Evolutionary conservation across 2,888 invertebrate genomes (phyloP).

Genomic region (Listrodromus nycthemerus): DNA sequence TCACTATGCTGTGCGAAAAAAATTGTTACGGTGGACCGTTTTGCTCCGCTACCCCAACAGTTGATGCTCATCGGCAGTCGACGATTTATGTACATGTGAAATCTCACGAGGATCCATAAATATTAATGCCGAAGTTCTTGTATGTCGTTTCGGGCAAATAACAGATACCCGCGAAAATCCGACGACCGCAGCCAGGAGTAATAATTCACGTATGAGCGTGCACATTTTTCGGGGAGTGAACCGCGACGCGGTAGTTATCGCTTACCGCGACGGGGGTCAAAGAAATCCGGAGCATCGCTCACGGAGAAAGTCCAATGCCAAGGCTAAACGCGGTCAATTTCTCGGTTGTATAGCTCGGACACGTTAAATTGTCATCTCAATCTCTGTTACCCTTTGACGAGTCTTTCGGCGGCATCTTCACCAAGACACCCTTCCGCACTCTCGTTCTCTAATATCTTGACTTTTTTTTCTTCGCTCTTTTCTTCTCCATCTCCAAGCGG

Average conservation of each 20-base stretch:
- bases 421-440: slow-evolving; percentile 14
- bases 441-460: slow-evolving; percentile 22
- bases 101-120: slow-evolving; percentile 38
- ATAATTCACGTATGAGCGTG: slow-evolving; percentile 7
- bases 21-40: neutral
- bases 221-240: slow-evolving; percentile 59
- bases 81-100: slow-evolving; percentile 34
- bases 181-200: neutral
- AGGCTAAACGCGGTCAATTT: slow-evolving; percentile 79
- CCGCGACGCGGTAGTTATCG: slow-evolving; percentile 27
- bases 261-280: slow-evolving; percentile 57
- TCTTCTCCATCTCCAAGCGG: neutral
- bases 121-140: slow-evolving; percentile 27
- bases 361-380: slow-evolving; percentile 57
- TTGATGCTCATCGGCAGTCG: neutral
- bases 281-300: slow-evolving; percentile 67
- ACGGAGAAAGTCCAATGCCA: slow-evolving; percentile 81
- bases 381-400: neutral
- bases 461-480: slow-evolving; percentile 9
- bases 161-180: slow-evolving; percentile 33
- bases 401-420: slow-evolving; percentile 1
- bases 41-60: neutral
- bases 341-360: slow-evolving; percentile 41
- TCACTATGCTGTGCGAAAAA: neutral
- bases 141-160: slow-evolving; percentile 37